Conservation (phyloP, 1,140 invertebrate genomes). For the Drosophila sp. region DNA sequence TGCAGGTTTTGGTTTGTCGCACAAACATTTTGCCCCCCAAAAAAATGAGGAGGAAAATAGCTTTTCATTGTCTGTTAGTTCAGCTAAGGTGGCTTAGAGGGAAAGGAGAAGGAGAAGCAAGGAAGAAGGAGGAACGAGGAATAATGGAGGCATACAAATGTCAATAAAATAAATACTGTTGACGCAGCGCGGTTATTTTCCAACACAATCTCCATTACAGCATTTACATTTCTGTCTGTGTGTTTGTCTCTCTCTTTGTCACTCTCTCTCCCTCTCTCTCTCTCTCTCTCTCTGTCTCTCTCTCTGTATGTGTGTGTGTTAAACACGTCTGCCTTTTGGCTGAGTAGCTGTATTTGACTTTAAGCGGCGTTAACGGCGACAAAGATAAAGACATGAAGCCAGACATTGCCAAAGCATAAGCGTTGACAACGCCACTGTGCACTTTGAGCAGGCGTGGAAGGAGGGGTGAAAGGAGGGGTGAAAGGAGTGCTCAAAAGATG, state of each 20-base stretch:
- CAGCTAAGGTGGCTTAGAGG: constrained; percentile 3
- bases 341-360: constrained; percentile 80
- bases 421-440: constrained; percentile 1
- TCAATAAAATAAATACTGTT: constrained; percentile 83
- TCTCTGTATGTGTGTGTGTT: constrained; percentile 34
- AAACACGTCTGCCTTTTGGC: constrained; percentile 66
- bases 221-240: constrained; percentile 69
- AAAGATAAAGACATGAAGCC: constrained; percentile 80
- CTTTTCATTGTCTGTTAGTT: constrained; percentile 71
- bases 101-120: neutral
- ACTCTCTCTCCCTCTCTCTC: too few relatives aligned
- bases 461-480: neutral
- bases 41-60: constrained; percentile 61
- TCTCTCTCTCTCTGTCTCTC: too few relatives aligned
- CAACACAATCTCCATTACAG: constrained; percentile 80
- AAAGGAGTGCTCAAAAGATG: neutral
- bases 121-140: neutral
- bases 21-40: constrained; percentile 49
- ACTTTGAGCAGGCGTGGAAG: too few relatives aligned
- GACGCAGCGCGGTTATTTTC: constrained; percentile 81
- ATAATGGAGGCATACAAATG: constrained; percentile 61
- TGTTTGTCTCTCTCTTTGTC: constrained; percentile 5
- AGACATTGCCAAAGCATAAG: constrained; percentile 53
- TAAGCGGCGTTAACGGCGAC: constrained; percentile 73
- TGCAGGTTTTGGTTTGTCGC: constrained; percentile 61